Percentiles rank a stretch among this genome's conserved stretches.
Conservation (phyloP, 1,140 invertebrate genomes). For the Drosophila subpulchrella region DNA sequence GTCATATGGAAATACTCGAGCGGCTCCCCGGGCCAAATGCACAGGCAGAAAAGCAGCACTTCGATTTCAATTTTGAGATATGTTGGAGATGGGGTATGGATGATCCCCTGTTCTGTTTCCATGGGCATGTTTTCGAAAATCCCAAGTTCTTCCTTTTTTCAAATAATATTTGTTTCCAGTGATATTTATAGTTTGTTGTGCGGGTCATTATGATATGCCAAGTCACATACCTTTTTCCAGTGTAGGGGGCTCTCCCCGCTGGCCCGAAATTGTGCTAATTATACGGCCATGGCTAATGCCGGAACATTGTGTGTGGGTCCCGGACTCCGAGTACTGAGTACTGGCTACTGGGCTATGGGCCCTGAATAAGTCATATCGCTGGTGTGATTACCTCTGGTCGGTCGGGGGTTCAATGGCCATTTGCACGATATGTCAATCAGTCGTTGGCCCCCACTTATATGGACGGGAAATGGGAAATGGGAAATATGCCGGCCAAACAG, state of each 20-base stretch:
- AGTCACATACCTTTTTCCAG: background rate
- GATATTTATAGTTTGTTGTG: too few relatives aligned
- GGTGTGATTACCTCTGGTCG: slow-evolving; percentile 56
- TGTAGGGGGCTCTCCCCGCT: background rate
- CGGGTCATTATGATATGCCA: too few relatives aligned
- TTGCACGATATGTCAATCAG: slow-evolving; percentile 49
- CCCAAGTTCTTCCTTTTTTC: too few relatives aligned
- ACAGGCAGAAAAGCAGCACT: background rate
- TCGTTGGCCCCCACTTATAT: background rate
- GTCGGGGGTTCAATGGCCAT: slow-evolving; percentile 46
- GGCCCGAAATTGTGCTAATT: slow-evolving; percentile 33
- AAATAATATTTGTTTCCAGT: too few relatives aligned
- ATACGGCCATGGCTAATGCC: slow-evolving; percentile 29
- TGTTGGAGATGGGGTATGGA: background rate
- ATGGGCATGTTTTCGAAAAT: too few relatives aligned
- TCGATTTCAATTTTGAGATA: background rate
- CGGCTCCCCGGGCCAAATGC: background rate
- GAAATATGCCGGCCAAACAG: slow-evolving; percentile 2
- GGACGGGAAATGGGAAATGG: background rate
- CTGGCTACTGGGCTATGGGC: background rate
- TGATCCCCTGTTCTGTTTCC: too few relatives aligned
- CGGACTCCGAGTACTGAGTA: background rate
- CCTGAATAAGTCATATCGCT: slow-evolving; percentile 50
- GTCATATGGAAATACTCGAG: slow-evolving; percentile 15
- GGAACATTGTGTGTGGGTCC: slow-evolving; percentile 2